phyloP scores from a whole-genome alignment of 2,888 invertebrate species.

The Timema cristinae region DNA sequence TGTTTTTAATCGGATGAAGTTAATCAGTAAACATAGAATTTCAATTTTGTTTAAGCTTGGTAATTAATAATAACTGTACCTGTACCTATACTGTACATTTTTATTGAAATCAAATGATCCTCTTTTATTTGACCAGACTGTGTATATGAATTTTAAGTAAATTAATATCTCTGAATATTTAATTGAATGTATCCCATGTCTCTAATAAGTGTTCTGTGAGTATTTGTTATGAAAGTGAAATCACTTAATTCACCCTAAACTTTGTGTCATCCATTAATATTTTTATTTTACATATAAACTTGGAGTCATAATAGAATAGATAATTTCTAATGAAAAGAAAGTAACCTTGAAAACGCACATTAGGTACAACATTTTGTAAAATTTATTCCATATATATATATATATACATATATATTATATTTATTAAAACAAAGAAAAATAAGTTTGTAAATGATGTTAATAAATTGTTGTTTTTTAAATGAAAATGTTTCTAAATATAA shows the following conservation, averaged over 20 bases:
- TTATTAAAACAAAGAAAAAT: conserved; percentile 31
- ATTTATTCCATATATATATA: conserved; percentile 31
- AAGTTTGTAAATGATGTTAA: conserved; percentile 37
- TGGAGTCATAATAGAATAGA: conserved; percentile 25
- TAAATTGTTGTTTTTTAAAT: conserved; percentile 34
- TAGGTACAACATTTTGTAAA: conserved; percentile 33
- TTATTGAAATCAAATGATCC: too few species aligned
- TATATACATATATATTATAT: conserved; percentile 30
- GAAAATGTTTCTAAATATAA: conserved; percentile 28
- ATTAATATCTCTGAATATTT: too few species aligned
- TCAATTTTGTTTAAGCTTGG: too few species aligned
- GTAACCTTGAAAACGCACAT: conserved; percentile 32
- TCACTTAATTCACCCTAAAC: conserved; percentile 23
- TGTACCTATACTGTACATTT: too few species aligned
- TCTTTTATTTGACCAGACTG: too few species aligned
- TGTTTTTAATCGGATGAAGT: too few species aligned
- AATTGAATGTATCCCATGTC: too few species aligned
- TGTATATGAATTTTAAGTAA: too few species aligned
- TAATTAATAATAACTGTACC: too few species aligned
- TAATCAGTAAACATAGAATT: too few species aligned
- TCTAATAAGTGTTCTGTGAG: conserved; percentile 13
- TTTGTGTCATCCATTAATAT: conserved; percentile 27
- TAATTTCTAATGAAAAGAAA: conserved; percentile 25
- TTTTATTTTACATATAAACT: conserved; percentile 24
- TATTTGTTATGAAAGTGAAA: conserved; percentile 15